Base-by-base conservation (phyloP, 1,140 invertebrate genomes). In the Magallana ariakensis region DNA sequence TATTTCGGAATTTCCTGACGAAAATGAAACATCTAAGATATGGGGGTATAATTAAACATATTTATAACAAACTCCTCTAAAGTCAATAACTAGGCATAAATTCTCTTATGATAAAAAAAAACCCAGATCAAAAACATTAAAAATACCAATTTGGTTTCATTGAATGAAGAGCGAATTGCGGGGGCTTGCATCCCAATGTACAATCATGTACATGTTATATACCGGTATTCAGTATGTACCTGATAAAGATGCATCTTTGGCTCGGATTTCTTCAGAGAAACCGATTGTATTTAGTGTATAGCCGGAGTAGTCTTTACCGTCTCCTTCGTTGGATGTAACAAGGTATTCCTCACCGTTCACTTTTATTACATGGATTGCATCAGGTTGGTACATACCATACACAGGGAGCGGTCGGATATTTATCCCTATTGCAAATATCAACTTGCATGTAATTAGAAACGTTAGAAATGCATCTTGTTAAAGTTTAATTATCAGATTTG, bases 371-470 rank as follows among this genome's bases (percentile, higher is more conserved):
- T 90, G 87, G 33, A 90, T 89, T 1, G 86, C 11, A 82, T 91
- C 91, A 5, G 91, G 91, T 22, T 91, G 91, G 82, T 90, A 91
- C 87, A 91, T 90, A 7, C 91, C 91, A 55, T 82, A 87, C n/a
- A 91, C 81, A 15, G 86, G 85, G 10, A 75, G 66, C 13, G 66
- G 13, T 75, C 66, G 26, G 10, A 75, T 75, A 33, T 75, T 46
- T 26, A 75, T 75, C 33, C 66, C 66, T 75, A 5, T 75, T 75
- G 22, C 3, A 13, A 9, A 75, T 11, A 57, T 56, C 13, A 26
- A 75, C 33, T 26, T 84, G 33, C 33, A 46, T 46, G 33, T 46
- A 46, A 46, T 62, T 3, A 0, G 33, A 46, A 2, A 46, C 0
- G 33, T 46, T 2, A 46, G 33, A 46, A 3, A 46, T 46, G 33